These are phyloP conservation scores for Scomber colias DNA, from an alignment of 2,113 vertebrate genomes.

Conservation along the genomic window DNA sequence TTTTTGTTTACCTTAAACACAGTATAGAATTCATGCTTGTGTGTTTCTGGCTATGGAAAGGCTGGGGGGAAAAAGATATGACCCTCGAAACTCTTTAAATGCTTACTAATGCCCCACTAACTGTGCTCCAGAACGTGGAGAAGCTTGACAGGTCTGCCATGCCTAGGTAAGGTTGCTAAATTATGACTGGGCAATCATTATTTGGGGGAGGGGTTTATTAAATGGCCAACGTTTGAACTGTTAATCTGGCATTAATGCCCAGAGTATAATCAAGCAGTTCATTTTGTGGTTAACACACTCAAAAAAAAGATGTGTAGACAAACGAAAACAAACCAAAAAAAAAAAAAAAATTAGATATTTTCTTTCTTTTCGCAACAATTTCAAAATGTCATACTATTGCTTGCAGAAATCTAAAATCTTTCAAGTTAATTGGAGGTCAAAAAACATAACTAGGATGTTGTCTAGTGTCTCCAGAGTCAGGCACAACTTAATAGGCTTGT, in stretches of 20 bases:
- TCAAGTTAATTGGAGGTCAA: conserved; percentile 50
- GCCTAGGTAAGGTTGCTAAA: neutral
- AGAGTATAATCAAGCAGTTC: conserved; percentile 14
- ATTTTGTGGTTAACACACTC: neutral
- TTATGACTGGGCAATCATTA: neutral
- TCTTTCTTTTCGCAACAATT: conserved; percentile 32
- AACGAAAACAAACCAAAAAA: too few species aligned
- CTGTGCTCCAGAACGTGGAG: neutral
- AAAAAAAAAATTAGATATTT: too few species aligned
- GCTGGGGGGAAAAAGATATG: too few species aligned
- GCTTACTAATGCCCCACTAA: neutral
- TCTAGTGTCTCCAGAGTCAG: conserved; percentile 72
- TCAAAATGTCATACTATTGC: conserved; percentile 39
- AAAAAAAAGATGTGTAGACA: conserved; percentile 9
- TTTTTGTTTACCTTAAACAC: too few species aligned
- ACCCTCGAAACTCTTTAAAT: neutral
- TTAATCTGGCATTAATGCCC: conserved; percentile 14
- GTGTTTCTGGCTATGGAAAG: neutral
- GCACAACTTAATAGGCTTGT: conserved; percentile 82
- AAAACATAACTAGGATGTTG: conserved; percentile 58
- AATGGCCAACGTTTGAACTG: conserved; percentile 4
- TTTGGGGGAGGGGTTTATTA: neutral
- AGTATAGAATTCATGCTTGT: neutral
- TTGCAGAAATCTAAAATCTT: conserved; percentile 36
- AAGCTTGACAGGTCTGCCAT: conserved; percentile 6